A percentile compares a stretch with the other conserved stretches of the same genome.
These are phyloP conservation scores for Sesia bembeciformis DNA, from an alignment of 2,888 invertebrate genomes.

Conservation along the genomic window DNA sequence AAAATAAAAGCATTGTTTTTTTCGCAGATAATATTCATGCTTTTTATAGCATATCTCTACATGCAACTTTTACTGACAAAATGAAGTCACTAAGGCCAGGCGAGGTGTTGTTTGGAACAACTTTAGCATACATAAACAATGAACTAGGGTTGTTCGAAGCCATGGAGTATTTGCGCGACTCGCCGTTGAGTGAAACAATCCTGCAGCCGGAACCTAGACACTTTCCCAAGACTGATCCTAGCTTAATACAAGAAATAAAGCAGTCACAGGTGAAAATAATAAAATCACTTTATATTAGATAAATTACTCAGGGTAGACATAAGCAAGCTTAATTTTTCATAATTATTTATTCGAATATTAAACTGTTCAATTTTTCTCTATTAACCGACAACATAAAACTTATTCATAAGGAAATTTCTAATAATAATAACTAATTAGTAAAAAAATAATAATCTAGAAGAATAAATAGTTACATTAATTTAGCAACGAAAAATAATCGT, in stretches of 20 bases:
- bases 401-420: too few species aligned
- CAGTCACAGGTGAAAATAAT: too few species aligned
- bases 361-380: too few species aligned
- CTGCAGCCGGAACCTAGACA: conserved; percentile 70
- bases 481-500: too few species aligned
- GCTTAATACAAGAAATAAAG: too few species aligned
- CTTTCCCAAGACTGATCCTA: conserved; percentile 27
- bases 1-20: neutral
- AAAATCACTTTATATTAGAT: neutral
- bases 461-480: too few species aligned
- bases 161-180: conserved; percentile 73
- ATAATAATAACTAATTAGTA: too few species aligned
- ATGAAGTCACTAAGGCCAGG: conserved; percentile 38
- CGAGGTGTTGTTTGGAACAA: conserved; percentile 33
- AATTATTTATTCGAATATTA: neutral
- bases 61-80: conserved; percentile 48
- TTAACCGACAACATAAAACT: too few species aligned
- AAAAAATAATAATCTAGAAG: too few species aligned
- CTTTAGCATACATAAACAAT: conserved; percentile 48
- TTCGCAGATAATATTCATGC: conserved; percentile 47
- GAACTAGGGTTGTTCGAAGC: conserved; percentile 77
- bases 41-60: conserved; percentile 47
- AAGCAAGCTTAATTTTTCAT: neutral
- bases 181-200: conserved; percentile 75
- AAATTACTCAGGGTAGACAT: neutral